Base-by-base conservation (phyloP, 2,113 vertebrate species). In the Atrichornis clamosus region DNA sequence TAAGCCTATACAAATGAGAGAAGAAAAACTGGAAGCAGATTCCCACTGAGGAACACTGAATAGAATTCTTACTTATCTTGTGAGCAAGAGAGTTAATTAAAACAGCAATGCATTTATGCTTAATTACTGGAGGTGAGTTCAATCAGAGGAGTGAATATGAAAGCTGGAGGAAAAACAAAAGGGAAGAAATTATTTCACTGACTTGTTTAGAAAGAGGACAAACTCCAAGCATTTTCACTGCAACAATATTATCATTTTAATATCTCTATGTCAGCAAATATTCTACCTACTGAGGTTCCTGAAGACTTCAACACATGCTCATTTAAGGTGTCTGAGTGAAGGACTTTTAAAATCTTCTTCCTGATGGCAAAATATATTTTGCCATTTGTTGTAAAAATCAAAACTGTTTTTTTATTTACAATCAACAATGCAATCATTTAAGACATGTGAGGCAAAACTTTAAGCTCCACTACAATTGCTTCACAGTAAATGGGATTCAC, bases 61-160 rank as follows among this genome's bases (percentile, higher is more conserved):
- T 14, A 78, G 35, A 88, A 87, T 79, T 96, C 64, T 84, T 92
- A 72, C 44, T 95, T 93, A 84, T 72, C 35, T 70, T 84, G 52
- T 52, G 59, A 89, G 26, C 75, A 87, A 93, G 50, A 35, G 42
- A 95, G 83, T 84, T 89, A 95, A 95, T 89, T 93, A 94, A 96
- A 95, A 92, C 41, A 92, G 44, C 62, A 89, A 87, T 64, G 65
- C 81, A 80, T 69, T 95, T 79, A 65, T 56, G 44, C 52, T 92
- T 96, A 94, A 94, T 92, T 91, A 91, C 42, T 77, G 63, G 33
- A 94, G 53, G 46, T 49, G n/a, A 93, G 37, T 72, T 86, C 67
- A 73, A 68, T 83, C 60, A 89, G 30, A 76, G 13, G 11, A 72
- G 13, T 81, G 59, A 87, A 74, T 82, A 82, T 77, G 46, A 58